Evolutionary conservation across 2,797 vertebrate species (phyloP), one percentile per base, ranked within the genome.

Genomic region (Myioborus melanocephalus): DNA sequence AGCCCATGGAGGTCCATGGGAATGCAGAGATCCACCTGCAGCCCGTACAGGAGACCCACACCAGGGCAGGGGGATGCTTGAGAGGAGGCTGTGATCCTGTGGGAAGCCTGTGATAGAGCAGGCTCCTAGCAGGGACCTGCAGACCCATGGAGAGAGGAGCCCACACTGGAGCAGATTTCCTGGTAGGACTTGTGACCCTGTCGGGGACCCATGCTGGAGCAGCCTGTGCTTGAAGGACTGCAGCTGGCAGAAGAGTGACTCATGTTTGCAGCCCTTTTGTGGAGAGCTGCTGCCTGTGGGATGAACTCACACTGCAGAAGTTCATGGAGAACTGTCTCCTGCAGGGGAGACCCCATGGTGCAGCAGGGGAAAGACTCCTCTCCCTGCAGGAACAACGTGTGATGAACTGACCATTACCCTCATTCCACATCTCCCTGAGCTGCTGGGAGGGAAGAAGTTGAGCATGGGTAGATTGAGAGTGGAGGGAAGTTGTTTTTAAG

Each of bases 141-240:
- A 46, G 3, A 15, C 8, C 11, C 4, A 0, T 17, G 39, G 46
- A 32, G 12, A 60, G 18, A 53, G 10, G 4, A 81, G 30, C 26
- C 12, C 18, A 49, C 1, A 0, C 15, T 43, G 43, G 27, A 49
- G 10, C 11, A 78, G 32, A 7, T 57, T 50, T 57, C 32, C 22
- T 71, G 23, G 16, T 7, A 28, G 78, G 32, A 68, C 9, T 24
- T 49, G 26, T 60, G 30, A 34, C 11, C 39, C 28, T 21, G 5
- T 5, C 0, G 0, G 26, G 12, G 7, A 47, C 14, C 0, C 2
- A 7, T 0, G 0, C 22, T 55, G 35, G 35, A 82, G 47, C 9
- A 43, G 32, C 3, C 47, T 61, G 34, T 68, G 16, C 47, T 47
- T 37, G 35, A 61, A 43, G 49, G 15, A 55, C 30, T n/a, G 47